These are phyloP conservation scores for Saiga tatarica DNA, from an alignment of 2,113 vertebrate species.

Conservation along the genomic window DNA sequence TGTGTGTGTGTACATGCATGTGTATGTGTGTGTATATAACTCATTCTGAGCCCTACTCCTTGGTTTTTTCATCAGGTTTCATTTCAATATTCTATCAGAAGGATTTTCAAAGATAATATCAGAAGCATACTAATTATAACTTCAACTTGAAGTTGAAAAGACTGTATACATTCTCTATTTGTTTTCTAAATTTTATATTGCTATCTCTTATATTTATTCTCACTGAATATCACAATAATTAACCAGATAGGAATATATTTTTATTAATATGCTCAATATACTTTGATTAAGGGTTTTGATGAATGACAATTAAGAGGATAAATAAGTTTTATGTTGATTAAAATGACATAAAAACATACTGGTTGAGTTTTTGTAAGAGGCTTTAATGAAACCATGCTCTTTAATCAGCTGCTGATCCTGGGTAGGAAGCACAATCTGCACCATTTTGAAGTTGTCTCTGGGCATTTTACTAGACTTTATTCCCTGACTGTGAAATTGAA, in stretches of 20 bases:
- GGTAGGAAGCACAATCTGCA: constrained; percentile 52
- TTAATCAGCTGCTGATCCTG: constrained; percentile 69
- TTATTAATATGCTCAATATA: not conserved
- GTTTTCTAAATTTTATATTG: not conserved
- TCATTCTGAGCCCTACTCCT: not conserved
- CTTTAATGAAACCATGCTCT: constrained; percentile 70
- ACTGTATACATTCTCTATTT: not conserved
- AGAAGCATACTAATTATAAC: not conserved
- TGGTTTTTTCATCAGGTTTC: not conserved
- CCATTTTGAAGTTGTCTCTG: constrained; percentile 59
- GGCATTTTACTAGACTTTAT: constrained; percentile 69
- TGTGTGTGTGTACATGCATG: not conserved
- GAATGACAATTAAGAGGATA: constrained; percentile 60
- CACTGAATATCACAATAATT: not conserved
- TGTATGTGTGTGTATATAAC: not conserved
- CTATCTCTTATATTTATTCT: not conserved
- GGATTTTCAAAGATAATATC: not conserved
- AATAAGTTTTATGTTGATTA: constrained; percentile 44
- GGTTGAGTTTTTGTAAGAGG: constrained; percentile 44
- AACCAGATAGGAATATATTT: not conserved
- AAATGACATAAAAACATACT: constrained; percentile 59
- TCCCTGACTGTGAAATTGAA: constrained; percentile 59
- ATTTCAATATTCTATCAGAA: not conserved
- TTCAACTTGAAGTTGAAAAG: not conserved
- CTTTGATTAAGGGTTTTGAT: constrained; percentile 27